Evolutionary conservation across 2,888 invertebrate genomes (phyloP).

Genomic region (Hirtodrosophila trivittata): DNA sequence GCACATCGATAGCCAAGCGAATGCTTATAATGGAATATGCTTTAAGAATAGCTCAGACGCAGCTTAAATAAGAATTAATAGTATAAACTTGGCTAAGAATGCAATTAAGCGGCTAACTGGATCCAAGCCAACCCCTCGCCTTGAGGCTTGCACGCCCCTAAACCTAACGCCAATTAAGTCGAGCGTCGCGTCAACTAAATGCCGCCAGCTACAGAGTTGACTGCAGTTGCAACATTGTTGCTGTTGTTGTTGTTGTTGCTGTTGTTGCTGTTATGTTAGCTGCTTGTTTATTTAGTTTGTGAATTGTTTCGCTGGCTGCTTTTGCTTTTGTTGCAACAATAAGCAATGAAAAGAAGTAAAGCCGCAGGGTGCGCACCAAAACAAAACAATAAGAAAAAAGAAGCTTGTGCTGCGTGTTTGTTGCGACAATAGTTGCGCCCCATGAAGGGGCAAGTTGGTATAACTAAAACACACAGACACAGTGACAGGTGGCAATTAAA

Average conservation of each 20-base stretch:
- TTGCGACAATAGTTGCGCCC: slow-evolving; percentile 17
- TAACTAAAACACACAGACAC: background rate
- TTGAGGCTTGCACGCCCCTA: slow-evolving; percentile 3
- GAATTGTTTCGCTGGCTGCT: slow-evolving; percentile 37
- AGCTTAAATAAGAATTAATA: no score
- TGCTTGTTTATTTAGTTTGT: slow-evolving; percentile 48
- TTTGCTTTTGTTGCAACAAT: slow-evolving; percentile 39
- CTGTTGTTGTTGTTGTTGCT: slow-evolving; percentile 35
- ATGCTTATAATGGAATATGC: no score
- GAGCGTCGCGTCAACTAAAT: slow-evolving; percentile 65
- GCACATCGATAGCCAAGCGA: no score
- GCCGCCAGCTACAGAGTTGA: slow-evolving; percentile 47
- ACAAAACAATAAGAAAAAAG: slow-evolving; percentile 15
- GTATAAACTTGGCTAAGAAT: slow-evolving; percentile 14
- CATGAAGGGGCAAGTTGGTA: background rate
- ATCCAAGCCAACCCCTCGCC: background rate
- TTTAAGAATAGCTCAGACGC: no score
- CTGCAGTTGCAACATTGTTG: slow-evolving; percentile 52
- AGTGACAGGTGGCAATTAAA: slow-evolving; percentile 3
- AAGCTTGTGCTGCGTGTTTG: slow-evolving; percentile 18
- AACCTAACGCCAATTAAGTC: slow-evolving; percentile 59
- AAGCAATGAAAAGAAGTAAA: slow-evolving; percentile 16
- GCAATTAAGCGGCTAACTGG: slow-evolving; percentile 4
- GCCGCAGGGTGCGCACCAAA: slow-evolving; percentile 14
- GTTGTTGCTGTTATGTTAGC: slow-evolving; percentile 28